These are phyloP conservation scores for Danio rerio DNA, from an alignment of 2,113 vertebrate genomes.

Conservation along the genomic window GRCz12tu NC_133193.1:13253501-13254000, in stretches of 20 bases:
- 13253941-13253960: slow-evolving; percentile 5
- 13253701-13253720: not conserved
- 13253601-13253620: slow-evolving; percentile 31
- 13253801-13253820: not conserved
- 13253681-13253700: not conserved
- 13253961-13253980: slow-evolving; percentile 29
- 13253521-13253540: slow-evolving; percentile 20
- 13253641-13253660: not conserved
- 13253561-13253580: not conserved
- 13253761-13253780: not conserved
- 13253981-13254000: slow-evolving; percentile 31
- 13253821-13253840: not conserved
- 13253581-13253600: slow-evolving; percentile 6
- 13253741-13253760: not conserved
- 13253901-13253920: not conserved
- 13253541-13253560: slow-evolving; percentile 2
- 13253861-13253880: too few relatives aligned
- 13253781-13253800: slow-evolving; percentile 9
- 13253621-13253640: slow-evolving; percentile 25
- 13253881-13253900: not conserved
- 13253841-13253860: not conserved
- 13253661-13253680: not conserved
- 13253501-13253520: slow-evolving; percentile 46
- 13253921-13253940: slow-evolving; percentile 1
- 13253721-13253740: not conserved